These are phyloP conservation scores for Bradysia coprophila DNA, from an alignment of 1,140 invertebrate species.

Conservation along the genomic window DNA sequence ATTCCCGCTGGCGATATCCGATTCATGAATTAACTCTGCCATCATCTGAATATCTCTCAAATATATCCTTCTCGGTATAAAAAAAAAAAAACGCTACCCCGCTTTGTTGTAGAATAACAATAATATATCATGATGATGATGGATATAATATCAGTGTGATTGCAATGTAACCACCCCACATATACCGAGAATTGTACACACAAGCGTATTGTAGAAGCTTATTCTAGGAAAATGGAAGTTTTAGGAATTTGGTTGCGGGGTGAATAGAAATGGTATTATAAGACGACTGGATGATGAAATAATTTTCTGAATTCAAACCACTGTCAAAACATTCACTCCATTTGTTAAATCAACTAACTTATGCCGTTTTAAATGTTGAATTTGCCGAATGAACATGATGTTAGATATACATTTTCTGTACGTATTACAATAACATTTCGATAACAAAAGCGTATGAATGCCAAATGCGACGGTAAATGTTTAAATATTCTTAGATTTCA, in stretches of 20 bases:
- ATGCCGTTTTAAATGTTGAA: not conserved
- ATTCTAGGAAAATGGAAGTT: too few species aligned
- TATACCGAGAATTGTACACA: too few species aligned
- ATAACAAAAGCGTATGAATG: too few species aligned
- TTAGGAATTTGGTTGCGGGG: not conserved
- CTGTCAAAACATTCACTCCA: not conserved
- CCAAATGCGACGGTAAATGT: too few species aligned
- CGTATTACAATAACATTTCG: too few species aligned
- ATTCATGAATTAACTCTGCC: constrained; percentile 1
- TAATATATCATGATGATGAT: not conserved
- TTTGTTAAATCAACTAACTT: not conserved
- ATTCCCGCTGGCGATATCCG: not conserved
- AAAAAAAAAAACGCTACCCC: too few species aligned
- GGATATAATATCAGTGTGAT: not conserved
- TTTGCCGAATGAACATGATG: not conserved
- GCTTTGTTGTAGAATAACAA: not conserved
- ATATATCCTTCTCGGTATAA: not conserved
- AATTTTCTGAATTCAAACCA: not conserved
- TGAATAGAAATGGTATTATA: not conserved
- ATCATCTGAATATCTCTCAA: not conserved
- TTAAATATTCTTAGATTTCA: too few species aligned
- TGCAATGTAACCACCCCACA: too few species aligned
- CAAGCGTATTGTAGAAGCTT: too few species aligned
- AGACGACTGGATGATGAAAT: not conserved
- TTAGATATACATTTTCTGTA: too few species aligned